phyloP scores from a whole-genome alignment of 2,797 vertebrate species.

The Falco rusticolus region DNA sequence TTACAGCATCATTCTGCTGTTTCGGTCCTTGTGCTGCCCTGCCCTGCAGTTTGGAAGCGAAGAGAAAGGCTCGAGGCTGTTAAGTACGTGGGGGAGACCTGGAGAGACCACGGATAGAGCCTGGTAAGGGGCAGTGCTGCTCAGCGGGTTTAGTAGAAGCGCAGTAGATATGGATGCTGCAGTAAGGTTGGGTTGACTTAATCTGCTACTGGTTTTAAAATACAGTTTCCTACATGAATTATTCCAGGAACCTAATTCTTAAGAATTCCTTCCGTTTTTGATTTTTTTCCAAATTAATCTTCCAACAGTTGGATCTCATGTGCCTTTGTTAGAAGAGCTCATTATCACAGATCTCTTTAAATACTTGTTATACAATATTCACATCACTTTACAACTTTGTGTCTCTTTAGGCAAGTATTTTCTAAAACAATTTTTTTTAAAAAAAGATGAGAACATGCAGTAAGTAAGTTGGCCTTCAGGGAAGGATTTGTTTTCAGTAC shows the following conservation, averaged over 20 bases:
- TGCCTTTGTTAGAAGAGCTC: background rate
- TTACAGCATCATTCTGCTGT: background rate
- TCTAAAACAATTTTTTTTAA: background rate
- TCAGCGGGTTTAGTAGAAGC: background rate
- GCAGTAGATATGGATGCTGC: fast-evolving
- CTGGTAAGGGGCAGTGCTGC: background rate
- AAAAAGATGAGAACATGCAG: background rate
- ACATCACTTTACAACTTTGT: background rate
- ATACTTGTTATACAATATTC: background rate
- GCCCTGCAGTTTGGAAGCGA: background rate
- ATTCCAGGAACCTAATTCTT: background rate
- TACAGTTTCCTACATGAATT: fast-evolving
- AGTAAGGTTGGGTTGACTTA: background rate
- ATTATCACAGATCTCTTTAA: background rate
- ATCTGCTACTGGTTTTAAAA: background rate
- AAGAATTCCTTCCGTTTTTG: background rate
- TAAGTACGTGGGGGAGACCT: fast-evolving
- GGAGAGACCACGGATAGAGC: background rate
- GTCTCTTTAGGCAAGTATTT: background rate
- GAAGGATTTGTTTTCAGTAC: constrained; percentile 11
- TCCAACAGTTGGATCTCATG: background rate
- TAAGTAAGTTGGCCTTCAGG: background rate
- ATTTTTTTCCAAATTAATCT: background rate
- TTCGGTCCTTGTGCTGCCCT: background rate
- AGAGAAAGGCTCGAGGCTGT: background rate